Evolutionary conservation across 2,797 vertebrate species (phyloP), one percentile per base, ranked within the genome.

Genomic region (Neopelma chrysocephalum): DNA sequence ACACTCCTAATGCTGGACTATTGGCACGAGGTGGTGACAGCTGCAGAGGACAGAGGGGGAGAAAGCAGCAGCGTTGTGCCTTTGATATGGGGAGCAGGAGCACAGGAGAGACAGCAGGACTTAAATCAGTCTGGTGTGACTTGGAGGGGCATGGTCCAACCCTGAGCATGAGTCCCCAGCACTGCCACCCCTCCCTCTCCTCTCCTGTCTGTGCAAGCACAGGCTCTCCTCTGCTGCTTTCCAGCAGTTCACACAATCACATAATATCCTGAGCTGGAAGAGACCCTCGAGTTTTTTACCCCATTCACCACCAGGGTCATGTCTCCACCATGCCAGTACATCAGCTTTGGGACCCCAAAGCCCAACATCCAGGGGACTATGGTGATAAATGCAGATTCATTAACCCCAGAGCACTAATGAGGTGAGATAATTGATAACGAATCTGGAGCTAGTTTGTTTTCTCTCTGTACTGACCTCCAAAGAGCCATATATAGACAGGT

Each of bases 1-100:
- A 57, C 83, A 29, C 17, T 77, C 32, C 34, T 70, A 85, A 61
- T 61, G 40, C 4, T 80, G 64, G 58, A 48, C 68, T 87, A 17
- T 57, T 85, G 89, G 87, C 89, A 69, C 31, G 47, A 81, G 64
- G 34, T 40, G 38, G 43, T 88, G 91, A 89, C 94, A 96, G 76
- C 79, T 95, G 94, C 79, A 81, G 72, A 86, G 89, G 81, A 57
- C 77, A 70, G 83, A 88, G 31, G 23, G 43, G 29, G 38, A 61
- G 36, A 79, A 92, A 82, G 23, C 53, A 10, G 2, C 42, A 65
- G 9, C 0, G 1, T n/a, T 84, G 12, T 40, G 56, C 43, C 17
- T 94, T 87, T 75, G 25, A 75, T 82, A 32, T 1, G 1, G n/a
- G 64, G n/a, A 89, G 57, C 34, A 77, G 40, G 21, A 58, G 79